Evolutionary conservation across 64 coral and sea anemone species (phyloP).

Genomic region (Montipora foliosa): DNA sequence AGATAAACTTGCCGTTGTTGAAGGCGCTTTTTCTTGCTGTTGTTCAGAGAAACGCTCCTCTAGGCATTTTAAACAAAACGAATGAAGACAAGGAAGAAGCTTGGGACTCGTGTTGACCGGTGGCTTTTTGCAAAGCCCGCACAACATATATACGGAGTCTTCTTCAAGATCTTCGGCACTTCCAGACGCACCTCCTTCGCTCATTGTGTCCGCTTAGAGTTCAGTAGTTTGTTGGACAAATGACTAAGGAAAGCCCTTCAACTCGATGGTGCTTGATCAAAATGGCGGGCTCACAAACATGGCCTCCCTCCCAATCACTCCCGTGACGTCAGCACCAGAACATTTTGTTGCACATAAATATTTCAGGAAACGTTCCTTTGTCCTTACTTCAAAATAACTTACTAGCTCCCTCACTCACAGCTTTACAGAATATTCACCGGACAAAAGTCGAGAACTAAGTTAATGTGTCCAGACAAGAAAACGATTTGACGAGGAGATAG

Average conservation of each 20-base stretch:
- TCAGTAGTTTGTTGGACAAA: background rate
- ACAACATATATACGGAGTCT: conserved; percentile 89
- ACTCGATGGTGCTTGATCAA: conserved; percentile 11
- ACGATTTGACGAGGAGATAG: background rate
- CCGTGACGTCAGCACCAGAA: conserved; percentile 24
- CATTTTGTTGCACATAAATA: conserved; percentile 40
- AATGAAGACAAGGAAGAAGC: conserved; percentile 96
- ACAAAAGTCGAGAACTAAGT: background rate
- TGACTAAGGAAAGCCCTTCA: background rate
- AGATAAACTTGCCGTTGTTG: conserved; percentile 46
- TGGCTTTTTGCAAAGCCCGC: conserved; percentile 87
- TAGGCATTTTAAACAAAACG: conserved; percentile 92
- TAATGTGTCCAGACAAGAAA: background rate
- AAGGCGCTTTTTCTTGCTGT: conserved; percentile 63
- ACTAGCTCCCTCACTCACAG: background rate
- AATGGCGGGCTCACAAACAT: conserved; percentile 45
- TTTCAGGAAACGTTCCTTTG: conserved; percentile 36
- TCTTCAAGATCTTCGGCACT: conserved; percentile 61
- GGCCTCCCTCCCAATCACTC: conserved; percentile 48
- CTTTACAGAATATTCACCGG: background rate
- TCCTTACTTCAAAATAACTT: conserved; percentile 24
- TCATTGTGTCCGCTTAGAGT: conserved; percentile 49
- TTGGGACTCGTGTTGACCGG: conserved; percentile 80
- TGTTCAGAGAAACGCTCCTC: conserved; percentile 85
- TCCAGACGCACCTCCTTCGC: conserved; percentile 54